Evolutionary conservation across 1,140 invertebrate genomes (phyloP).

Genomic region (Brachionus plicatilis): DNA sequence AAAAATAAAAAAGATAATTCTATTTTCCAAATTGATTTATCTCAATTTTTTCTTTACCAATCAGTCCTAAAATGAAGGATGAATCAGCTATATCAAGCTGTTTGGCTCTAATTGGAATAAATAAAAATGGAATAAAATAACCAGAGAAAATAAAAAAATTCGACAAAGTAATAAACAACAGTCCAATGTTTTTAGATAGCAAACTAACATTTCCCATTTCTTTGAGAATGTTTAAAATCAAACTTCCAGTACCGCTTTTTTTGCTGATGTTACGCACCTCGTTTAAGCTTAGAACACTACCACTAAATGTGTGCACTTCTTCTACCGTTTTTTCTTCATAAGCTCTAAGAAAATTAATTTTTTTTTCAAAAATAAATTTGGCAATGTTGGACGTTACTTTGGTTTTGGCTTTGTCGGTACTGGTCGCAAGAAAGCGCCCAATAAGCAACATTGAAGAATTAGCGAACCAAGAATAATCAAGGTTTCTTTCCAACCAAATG

Average conservation of each 20-base stretch:
- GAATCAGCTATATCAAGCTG: background rate
- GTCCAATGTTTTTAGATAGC: background rate
- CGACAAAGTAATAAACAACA: conserved; percentile 5
- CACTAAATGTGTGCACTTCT: background rate
- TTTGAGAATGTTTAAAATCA: background rate
- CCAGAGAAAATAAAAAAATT: conserved; percentile 29
- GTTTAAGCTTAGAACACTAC: conserved; percentile 17
- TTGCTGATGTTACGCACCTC: background rate
- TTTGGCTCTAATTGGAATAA: conserved; percentile 8
- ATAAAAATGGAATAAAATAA: conserved; percentile 32
- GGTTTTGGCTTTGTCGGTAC: background rate
- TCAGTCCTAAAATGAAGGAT: background rate
- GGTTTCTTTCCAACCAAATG: conserved; percentile 48
- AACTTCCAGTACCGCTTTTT: background rate
- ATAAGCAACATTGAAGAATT: conserved; percentile 34
- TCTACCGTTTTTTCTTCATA: background rate
- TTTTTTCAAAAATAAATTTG: background rate
- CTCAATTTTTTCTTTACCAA: background rate
- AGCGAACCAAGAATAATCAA: background rate
- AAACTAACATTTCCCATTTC: conserved; percentile 35
- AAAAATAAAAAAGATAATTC: background rate
- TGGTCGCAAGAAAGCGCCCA: conserved; percentile 13
- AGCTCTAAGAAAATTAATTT: background rate
- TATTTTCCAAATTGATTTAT: background rate
- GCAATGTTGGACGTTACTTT: background rate